A percentile compares a stretch with the other conserved stretches of the same genome.
phyloP scores from a whole-genome alignment of 2,797 vertebrate genomes.

The Malurus leucopterus region DNA sequence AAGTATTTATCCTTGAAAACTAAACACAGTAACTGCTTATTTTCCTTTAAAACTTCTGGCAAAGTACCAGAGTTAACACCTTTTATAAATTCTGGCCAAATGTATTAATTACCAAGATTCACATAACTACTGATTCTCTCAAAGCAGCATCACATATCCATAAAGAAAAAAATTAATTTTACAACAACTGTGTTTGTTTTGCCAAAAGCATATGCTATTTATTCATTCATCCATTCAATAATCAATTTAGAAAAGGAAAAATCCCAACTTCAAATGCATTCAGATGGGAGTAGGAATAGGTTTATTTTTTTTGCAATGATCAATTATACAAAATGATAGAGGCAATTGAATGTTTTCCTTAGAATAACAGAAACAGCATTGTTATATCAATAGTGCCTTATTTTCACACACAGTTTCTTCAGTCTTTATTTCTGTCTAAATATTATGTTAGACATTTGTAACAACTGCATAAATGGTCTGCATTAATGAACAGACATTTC shows the following conservation, averaged over 20 bases:
- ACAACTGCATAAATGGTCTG: not conserved
- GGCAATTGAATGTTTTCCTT: not conserved
- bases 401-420: slow-evolving; percentile 32
- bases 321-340: not conserved
- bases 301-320: slow-evolving; percentile 10
- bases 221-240: not conserved
- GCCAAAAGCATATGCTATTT: not conserved
- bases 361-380: not conserved
- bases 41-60: not conserved
- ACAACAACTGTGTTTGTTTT: not conserved
- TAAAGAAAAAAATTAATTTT: not conserved
- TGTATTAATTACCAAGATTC: not conserved
- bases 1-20: not conserved
- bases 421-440: slow-evolving; percentile 26
- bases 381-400: not conserved
- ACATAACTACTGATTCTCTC: not conserved
- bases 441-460: slow-evolving; percentile 14
- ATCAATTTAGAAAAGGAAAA: not conserved
- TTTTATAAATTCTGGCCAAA: not conserved
- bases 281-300: not conserved
- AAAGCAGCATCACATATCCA: not conserved
- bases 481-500: slow-evolving; percentile 33
- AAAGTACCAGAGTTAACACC: not conserved
- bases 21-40: not conserved
- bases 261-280: not conserved